Base-by-base conservation (phyloP, 2,113 vertebrate species). In the Chloroceryle aenea region DNA sequence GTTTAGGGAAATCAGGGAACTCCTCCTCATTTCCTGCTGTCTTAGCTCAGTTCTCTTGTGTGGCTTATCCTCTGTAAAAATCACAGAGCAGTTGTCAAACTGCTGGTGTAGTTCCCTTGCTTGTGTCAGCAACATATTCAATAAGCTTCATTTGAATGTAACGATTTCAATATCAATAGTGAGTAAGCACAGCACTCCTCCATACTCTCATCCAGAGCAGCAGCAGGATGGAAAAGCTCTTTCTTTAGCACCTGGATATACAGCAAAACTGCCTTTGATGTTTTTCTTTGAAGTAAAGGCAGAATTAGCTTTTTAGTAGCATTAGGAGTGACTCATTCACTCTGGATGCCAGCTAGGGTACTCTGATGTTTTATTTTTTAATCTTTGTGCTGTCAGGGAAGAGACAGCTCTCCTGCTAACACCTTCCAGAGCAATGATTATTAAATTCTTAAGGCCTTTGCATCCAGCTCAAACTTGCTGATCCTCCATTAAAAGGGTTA, bases 201-300 rank as follows among this genome's bases (percentile, higher is more conserved):
- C 0, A 0, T 67, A 34, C 45, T 75, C 66, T 36, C 56, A 55
- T 34, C 43, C 74, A 27, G 43, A 72, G 56, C 13, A 62, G 69
- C 71, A 30, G 19, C 4, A 1, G 17, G 47, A 59, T 9, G 30
- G 71, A 92, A 92, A 85, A 92, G 69, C 78, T 94, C 90, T 78
- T 95, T 93, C 66, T 83, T 85, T 32, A 89, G 90, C 69, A 91
- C 87, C 84, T 43, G 56, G 74, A 73, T 62, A 53, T 38, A 77
- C 68, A 73, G 67, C n/a, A 75, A 79, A 53, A 45, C 32, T 14
- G 67, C 53, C 83, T 93, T 62, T 84, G 87, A 95, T 72, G 82
- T 89, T 92, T 78, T 58, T 22, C 84, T 97, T 94, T 87, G 96
- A 96, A 96, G 94, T 55, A 68, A 85, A 86, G 52, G 64, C 53